A percentile compares a stretch with the other conserved stretches of the same genome.
Conservation (phyloP, 2,113 vertebrate species). For the Bambusicola thoracicus region DNA sequence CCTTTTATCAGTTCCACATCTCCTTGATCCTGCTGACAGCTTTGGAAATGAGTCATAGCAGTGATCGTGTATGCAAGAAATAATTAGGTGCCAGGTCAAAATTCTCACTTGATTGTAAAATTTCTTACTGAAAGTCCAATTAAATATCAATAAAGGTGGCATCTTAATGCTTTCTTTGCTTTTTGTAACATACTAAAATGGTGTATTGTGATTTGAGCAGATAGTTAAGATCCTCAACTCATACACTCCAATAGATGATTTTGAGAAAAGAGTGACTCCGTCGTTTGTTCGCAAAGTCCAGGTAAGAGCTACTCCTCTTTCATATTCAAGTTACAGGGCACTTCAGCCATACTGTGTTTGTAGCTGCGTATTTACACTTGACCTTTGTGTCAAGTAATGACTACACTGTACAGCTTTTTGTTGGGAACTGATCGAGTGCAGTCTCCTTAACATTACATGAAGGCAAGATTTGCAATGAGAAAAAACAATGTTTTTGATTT, state of each 20-base stretch:
- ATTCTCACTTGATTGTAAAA: not conserved
- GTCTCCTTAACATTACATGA: not conserved
- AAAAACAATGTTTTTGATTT: not conserved
- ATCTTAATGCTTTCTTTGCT: not conserved
- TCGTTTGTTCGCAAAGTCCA: constrained; percentile 96
- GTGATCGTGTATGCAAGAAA: not conserved
- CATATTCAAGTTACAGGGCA: not conserved
- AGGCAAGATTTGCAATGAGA: not conserved
- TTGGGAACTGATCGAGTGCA: not conserved
- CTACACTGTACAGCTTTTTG: not conserved
- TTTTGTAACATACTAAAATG: not conserved
- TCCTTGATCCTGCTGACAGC: not conserved
- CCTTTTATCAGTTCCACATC: not conserved
- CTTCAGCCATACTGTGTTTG: not conserved
- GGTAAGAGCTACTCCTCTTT: constrained; percentile 70
- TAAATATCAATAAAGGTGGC: not conserved
- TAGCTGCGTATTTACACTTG: not conserved
- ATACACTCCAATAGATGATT: constrained; percentile 96
- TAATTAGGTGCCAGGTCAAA: not conserved
- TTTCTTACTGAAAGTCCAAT: not conserved
- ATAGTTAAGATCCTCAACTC: constrained; percentile 97
- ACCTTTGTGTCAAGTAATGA: not conserved
- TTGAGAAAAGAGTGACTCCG: constrained; percentile 93
- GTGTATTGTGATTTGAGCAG: constrained; percentile 72
- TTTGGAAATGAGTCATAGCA: not conserved